Evolutionary conservation across 2,888 invertebrate genomes (phyloP).

Genomic region (Electrophaes corylata): DNA sequence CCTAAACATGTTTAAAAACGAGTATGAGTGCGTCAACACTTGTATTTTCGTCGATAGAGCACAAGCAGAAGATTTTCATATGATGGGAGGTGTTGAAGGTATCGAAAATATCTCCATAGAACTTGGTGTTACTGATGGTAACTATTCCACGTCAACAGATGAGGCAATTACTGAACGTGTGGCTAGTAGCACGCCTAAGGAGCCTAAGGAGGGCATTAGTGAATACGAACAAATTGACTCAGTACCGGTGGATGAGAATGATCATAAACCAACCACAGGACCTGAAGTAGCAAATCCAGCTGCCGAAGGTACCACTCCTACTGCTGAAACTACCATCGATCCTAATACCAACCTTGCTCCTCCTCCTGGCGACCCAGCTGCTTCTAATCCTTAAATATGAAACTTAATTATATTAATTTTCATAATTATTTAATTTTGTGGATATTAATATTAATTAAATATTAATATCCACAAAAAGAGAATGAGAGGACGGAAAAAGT

Average conservation of each 20-base stretch:
- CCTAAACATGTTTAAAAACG: conserved; percentile 70
- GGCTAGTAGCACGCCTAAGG: too few species aligned
- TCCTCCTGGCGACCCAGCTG: too few species aligned
- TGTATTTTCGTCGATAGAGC: conserved; percentile 63
- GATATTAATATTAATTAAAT: too few species aligned
- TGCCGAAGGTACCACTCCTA: too few species aligned
- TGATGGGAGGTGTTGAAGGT: conserved; percentile 25
- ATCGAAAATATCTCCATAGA: conserved; percentile 47
- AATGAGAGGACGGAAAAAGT: too few species aligned
- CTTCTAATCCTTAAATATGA: too few species aligned
- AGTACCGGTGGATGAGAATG: not conserved
- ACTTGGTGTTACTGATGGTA: not conserved
- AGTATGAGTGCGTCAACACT: conserved; percentile 70
- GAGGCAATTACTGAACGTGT: too few species aligned
- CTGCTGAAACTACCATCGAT: not conserved
- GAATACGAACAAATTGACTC: not conserved
- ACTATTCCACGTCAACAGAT: not conserved
- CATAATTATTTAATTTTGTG: too few species aligned
- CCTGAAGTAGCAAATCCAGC: not conserved
- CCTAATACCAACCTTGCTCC: too few species aligned
- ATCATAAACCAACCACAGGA: not conserved
- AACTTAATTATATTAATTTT: too few species aligned
- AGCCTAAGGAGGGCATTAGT: not conserved
- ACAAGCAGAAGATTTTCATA: conserved; percentile 48
- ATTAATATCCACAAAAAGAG: too few species aligned